Conservation (phyloP, 2,113 vertebrate genomes). For the Vulpes lagopus region DNA sequence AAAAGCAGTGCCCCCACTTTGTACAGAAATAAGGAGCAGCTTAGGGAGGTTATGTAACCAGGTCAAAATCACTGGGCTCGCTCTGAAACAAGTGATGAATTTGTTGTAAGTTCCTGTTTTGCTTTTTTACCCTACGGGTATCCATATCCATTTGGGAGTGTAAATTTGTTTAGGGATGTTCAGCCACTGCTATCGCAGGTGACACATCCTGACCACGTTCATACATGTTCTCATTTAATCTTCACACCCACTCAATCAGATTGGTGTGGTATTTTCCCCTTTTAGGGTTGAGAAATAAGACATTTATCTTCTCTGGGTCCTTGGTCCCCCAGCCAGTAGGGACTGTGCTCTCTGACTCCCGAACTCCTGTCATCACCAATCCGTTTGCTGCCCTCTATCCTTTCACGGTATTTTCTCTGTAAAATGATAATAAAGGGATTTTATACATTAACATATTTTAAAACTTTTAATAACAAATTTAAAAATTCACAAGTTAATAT, state of each 20-base stretch:
- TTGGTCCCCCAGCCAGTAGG: neutral
- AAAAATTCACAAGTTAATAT: neutral
- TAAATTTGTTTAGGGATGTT: neutral
- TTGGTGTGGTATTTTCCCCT: neutral
- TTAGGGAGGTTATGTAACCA: neutral
- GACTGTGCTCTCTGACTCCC: neutral
- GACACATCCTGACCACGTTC: neutral
- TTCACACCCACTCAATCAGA: neutral
- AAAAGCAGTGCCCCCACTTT: neutral
- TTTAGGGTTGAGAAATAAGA: neutral
- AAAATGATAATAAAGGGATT: neutral
- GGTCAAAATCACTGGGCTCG: fast-evolving
- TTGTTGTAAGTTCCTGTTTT: neutral
- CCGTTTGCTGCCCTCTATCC: neutral
- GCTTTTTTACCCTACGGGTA: neutral
- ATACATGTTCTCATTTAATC: neutral
- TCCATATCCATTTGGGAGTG: fast-evolving
- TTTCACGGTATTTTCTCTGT: neutral
- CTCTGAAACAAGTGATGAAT: neutral
- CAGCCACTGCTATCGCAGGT: neutral
- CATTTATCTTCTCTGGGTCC: neutral
- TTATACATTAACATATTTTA: neutral
- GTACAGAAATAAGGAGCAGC: neutral
- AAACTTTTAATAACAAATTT: conserved; percentile 34
- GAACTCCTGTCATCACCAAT: neutral